These are phyloP conservation scores for Megamerina dolium DNA, from an alignment of 2,888 invertebrate genomes.

Conservation along the genomic window DNA sequence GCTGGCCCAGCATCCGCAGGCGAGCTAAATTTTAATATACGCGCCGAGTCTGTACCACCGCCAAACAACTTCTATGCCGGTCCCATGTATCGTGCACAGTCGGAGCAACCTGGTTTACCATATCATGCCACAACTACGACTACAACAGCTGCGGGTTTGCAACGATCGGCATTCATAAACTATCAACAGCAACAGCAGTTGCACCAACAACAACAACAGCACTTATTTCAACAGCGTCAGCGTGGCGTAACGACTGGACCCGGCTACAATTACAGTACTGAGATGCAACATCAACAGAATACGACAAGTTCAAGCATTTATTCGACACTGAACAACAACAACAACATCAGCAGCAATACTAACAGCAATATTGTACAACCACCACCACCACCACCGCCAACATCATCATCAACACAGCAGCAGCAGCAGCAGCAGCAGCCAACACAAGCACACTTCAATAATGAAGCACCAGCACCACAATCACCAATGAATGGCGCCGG, in stretches of 20 bases:
- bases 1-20: conserved; percentile 16
- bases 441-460: conserved; percentile 35
- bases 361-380: conserved; percentile 31
- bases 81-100: conserved; percentile 41
- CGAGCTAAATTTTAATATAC: conserved; percentile 32
- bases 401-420: too few relatives aligned
- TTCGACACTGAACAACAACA: conserved; percentile 37
- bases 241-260: conserved; percentile 20
- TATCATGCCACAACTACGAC: conserved; percentile 14
- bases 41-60: conserved; percentile 48
- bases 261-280: conserved; percentile 29
- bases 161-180: conserved; percentile 19
- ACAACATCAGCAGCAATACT: too few relatives aligned
- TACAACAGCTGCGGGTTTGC: conserved; percentile 1
- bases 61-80: conserved; percentile 35
- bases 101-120: conserved; percentile 39
- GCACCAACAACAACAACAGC: conserved; percentile 24
- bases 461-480: conserved; percentile 37
- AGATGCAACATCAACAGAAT: conserved; percentile 27
- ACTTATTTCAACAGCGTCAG: conserved; percentile 20
- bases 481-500: conserved; percentile 36
- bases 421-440: conserved; percentile 21
- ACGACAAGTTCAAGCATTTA: conserved; percentile 24
- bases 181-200: conserved; percentile 30
- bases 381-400: conserved; percentile 27